Base-by-base conservation (phyloP, 2,113 vertebrate genomes). In the Zootoca vivipara region DNA sequence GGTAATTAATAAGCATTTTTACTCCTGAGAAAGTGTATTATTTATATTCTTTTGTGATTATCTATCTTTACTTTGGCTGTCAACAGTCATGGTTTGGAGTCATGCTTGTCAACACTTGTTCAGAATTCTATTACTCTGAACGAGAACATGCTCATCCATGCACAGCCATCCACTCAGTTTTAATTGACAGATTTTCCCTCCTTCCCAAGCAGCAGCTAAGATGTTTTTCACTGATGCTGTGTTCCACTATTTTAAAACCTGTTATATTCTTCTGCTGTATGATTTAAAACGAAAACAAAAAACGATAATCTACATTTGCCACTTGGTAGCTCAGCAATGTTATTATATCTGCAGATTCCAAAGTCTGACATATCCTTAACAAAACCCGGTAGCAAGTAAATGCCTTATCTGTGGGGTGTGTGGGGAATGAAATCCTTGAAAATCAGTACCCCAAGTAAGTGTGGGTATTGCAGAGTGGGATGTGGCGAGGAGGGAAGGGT, bases 1-100 rank as follows among this genome's bases (percentile, higher is more conserved):
- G 3, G 2, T 73, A 82, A 35, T 89, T 89, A 73, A 30, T 24
- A 73, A 1, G 2, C n/a, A 79, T 42, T 75, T 74, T 46, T 33
- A 28, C 89, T 75, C 24, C 3, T 35, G 62, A 77, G 8, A 20
- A 33, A 81, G 5, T 26, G 40, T 70, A 70, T 82, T 77, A 83
- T 67, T 88, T 83, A 52, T 78, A 67, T 86, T 62, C 85, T 90
- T 85, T 67, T 1, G 3, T 72, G 2, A 16, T 87, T 74, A 82
- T 67, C 28, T 24, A 86, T 70, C 62, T 85, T 4, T 87, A 85
- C 89, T 90, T 90, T 89, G 22, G 85, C 24, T 13, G 58, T 89
- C 33, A 18, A 5, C 89, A 89, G 5, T 58, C 35, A 38, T 82
- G 16, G 33, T 74, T 75, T 78, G 13, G 81, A 84, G 30, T 82